phyloP scores from a whole-genome alignment of 2,797 vertebrate species.

The Acanthopagrus latus region DNA sequence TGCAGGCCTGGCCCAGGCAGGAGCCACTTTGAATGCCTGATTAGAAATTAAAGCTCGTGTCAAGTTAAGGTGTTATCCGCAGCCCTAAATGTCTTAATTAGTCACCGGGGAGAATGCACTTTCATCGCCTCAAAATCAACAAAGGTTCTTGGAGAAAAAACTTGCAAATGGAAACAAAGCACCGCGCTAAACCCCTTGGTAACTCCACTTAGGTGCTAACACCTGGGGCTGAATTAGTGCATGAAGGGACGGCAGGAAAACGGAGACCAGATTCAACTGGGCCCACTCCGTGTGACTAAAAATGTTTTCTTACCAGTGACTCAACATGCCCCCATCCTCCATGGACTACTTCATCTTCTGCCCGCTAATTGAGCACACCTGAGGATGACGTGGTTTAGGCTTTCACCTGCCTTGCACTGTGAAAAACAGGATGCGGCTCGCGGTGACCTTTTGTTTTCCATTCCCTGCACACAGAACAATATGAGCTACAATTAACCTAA shows the following conservation, averaged over 20 bases:
- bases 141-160: conserved; percentile 55
- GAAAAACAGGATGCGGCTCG: conserved; percentile 68
- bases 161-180: conserved; percentile 65
- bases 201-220: conserved; percentile 61
- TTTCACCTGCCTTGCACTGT: conserved; percentile 29
- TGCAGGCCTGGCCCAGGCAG: conserved; percentile 43
- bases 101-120: conserved; percentile 66
- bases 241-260: conserved; percentile 40
- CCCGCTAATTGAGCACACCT: conserved; percentile 70
- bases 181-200: conserved; percentile 30
- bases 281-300: conserved; percentile 49
- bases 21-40: conserved; percentile 78
- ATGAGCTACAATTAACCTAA: conserved; percentile 27
- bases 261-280: conserved; percentile 38
- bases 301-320: conserved; percentile 56
- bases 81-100: conserved; percentile 72
- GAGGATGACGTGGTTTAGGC: conserved; percentile 29
- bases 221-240: conserved; percentile 65
- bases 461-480: conserved; percentile 34
- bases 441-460: conserved; percentile 41
- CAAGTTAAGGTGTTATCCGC: conserved; percentile 77
- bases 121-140: conserved; percentile 59
- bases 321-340: conserved; percentile 63
- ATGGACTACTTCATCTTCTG: conserved; percentile 45
- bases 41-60: conserved; percentile 81